phyloP scores from a whole-genome alignment of 2,113 vertebrate genomes.

The Amphilophus citrinellus region DNA sequence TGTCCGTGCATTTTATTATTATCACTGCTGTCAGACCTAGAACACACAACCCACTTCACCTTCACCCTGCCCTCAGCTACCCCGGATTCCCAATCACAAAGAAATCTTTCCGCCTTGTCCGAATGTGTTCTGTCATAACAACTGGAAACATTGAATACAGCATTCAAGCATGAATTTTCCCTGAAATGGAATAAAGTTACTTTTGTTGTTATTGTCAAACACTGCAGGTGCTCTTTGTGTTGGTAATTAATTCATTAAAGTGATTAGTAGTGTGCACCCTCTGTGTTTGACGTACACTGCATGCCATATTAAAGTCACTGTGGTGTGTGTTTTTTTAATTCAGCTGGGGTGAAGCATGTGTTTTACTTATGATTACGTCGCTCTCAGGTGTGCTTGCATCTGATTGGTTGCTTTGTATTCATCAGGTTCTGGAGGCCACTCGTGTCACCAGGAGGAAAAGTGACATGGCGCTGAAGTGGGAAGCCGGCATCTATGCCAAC shows the following conservation, averaged over 20 bases:
- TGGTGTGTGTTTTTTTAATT: conserved; percentile 1
- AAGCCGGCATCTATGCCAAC: conserved; percentile 96
- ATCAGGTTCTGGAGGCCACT: conserved; percentile 95
- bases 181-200: background rate
- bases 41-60: background rate
- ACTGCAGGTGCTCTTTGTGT: conserved; percentile 33
- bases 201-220: conserved; percentile 20
- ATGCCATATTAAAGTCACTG: conserved; percentile 42
- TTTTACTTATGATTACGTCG: background rate
- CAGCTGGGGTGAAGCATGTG: background rate
- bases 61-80: background rate
- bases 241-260: background rate
- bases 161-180: conserved; percentile 39
- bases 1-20: background rate
- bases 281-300: conserved; percentile 53
- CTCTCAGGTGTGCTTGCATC: background rate
- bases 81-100: background rate
- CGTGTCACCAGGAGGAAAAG: conserved; percentile 96
- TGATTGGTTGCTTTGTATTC: conserved; percentile 39
- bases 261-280: background rate
- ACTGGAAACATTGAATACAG: background rate
- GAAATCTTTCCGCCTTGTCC: background rate
- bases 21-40: background rate
- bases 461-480: conserved; percentile 93
- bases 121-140: background rate